Percentiles rank a stretch among this genome's conserved stretches.
Evolutionary conservation across 2,888 invertebrate species (phyloP).

Genomic region (Euspilapteryx auroguttella): DNA sequence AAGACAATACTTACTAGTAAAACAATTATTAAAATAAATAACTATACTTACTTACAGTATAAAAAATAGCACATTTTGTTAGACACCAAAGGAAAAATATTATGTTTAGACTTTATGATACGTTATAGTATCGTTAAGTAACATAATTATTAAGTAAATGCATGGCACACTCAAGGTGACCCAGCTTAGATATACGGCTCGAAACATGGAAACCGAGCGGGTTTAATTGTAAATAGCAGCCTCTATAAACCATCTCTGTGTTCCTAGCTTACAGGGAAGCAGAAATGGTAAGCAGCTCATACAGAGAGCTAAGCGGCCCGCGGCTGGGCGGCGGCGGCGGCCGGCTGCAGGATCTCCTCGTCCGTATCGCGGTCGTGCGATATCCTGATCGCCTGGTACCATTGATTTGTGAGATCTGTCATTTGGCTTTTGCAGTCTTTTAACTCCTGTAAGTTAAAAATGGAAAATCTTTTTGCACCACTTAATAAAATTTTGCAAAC

Average conservation of each 20-base stretch:
- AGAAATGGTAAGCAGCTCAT: no score
- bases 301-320: no score
- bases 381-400: constrained; percentile 94
- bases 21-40: constrained; percentile 4
- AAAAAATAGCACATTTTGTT: not conserved
- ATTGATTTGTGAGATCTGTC: constrained; percentile 94
- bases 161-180: not conserved
- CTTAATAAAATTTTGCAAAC: not conserved
- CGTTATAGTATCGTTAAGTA: not conserved
- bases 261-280: no score
- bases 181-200: not conserved
- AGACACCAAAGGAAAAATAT: no score
- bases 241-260: no score
- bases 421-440: constrained; percentile 96
- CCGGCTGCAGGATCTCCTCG: constrained; percentile 56
- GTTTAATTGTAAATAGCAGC: no score
- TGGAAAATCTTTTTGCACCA: constrained; percentile 2
- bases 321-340: no score
- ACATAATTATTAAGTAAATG: not conserved
- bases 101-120: no score
- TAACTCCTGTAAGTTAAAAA: constrained; percentile 81
- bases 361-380: constrained; percentile 86
- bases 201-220: no score
- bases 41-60: not conserved
- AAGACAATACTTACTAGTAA: constrained; percentile 1